phyloP scores from a whole-genome alignment of 1,140 invertebrate species.

The Heterodera carotae region DNA sequence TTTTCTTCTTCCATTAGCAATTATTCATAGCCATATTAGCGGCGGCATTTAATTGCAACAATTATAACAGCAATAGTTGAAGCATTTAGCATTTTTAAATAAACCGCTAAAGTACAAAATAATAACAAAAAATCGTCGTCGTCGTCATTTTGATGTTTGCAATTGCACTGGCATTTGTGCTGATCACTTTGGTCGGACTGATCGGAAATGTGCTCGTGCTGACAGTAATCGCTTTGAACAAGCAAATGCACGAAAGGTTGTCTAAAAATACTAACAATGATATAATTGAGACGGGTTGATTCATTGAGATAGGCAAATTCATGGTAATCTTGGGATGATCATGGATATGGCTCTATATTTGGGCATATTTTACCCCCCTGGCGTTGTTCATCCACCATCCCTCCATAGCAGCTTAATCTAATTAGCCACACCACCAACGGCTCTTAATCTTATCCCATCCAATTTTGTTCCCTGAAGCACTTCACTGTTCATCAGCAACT shows the following conservation, averaged over 20 bases:
- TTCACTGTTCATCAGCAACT: constrained; percentile 51
- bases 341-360: too few species aligned
- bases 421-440: not conserved
- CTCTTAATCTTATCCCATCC: too few species aligned
- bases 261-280: too few species aligned
- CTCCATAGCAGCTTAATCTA: not conserved
- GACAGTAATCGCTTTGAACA: constrained; percentile 50
- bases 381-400: constrained; percentile 8
- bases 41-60: too few species aligned
- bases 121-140: not conserved
- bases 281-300: too few species aligned
- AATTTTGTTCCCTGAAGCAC: constrained; percentile 37
- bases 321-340: too few species aligned
- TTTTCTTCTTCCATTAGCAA: too few species aligned
- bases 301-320: too few species aligned
- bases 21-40: too few species aligned
- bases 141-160: constrained; percentile 33
- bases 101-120: not conserved
- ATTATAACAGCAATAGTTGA: too few species aligned
- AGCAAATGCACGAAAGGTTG: constrained; percentile 50
- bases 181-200: constrained; percentile 53
- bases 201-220: constrained; percentile 50
- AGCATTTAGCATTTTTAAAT: too few species aligned
- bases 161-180: constrained; percentile 43
- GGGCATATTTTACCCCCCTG: too few species aligned